These are phyloP conservation scores for Conomelus anceps DNA, from an alignment of 2,888 invertebrate genomes.

Conservation along the genomic window DNA sequence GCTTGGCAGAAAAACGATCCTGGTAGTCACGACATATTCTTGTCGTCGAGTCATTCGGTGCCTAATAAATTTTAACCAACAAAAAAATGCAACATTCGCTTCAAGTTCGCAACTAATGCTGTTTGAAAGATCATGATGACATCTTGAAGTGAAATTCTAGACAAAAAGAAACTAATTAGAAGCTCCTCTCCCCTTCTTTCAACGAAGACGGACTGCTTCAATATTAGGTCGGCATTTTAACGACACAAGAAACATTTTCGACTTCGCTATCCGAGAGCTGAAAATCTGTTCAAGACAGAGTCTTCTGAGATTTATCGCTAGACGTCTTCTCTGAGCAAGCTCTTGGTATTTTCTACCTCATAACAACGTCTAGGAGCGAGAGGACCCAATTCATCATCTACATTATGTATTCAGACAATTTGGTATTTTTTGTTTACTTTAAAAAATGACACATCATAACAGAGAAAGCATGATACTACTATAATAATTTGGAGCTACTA, in stretches of 20 bases:
- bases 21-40: neutral
- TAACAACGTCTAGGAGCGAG: neutral
- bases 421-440: neutral
- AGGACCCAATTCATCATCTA: neutral
- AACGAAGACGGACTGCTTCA: neutral
- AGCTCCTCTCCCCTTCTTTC: neutral
- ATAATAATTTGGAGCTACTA: neutral
- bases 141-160: neutral
- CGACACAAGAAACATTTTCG: neutral
- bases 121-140: neutral
- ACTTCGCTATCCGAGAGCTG: neutral
- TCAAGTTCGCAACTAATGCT: neutral
- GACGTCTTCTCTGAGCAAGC: neutral
- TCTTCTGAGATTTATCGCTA: neutral
- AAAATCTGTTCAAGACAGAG: neutral
- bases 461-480: neutral
- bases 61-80: neutral
- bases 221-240: neutral
- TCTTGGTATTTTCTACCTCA: neutral
- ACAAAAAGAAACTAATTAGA: neutral
- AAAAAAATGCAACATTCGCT: neutral
- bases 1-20: neutral
- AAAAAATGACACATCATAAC: neutral
- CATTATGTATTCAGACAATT: neutral
- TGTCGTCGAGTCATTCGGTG: neutral